Evolutionary conservation across 2,888 invertebrate genomes (phyloP).

Genomic region (Stegana nigrithorax): DNA sequence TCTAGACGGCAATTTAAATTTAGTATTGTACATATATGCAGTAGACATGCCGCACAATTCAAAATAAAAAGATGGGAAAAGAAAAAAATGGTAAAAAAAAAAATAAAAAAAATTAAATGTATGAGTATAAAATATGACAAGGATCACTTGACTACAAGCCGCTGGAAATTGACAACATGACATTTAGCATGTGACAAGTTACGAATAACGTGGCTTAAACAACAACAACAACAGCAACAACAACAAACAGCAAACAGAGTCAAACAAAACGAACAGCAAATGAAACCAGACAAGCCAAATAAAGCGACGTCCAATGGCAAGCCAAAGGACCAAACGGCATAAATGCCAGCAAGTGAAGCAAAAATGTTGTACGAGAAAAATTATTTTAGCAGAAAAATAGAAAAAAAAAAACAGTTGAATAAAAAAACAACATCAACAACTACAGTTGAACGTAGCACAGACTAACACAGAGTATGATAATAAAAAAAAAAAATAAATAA

Average conservation of each 20-base stretch:
- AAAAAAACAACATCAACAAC: not conserved
- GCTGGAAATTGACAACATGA: conserved; percentile 48
- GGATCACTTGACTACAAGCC: conserved; percentile 5
- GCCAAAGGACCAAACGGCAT: not conserved
- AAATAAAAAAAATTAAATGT: not conserved
- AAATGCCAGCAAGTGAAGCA: no score
- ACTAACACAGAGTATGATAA: no score
- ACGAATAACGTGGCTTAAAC: conserved; percentile 49
- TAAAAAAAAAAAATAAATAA: no score
- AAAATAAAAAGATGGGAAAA: not conserved
- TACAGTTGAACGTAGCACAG: no score
- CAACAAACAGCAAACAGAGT: conserved; percentile 31
- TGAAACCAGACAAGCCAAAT: not conserved
- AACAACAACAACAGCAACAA: conserved; percentile 41
- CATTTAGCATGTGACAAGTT: conserved; percentile 50
- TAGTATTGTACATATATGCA: no score
- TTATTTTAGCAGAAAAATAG: conserved; percentile 4
- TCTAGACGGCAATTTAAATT: no score
- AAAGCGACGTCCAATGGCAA: not conserved
- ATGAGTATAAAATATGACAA: conserved; percentile 1
- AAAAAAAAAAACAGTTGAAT: not conserved
- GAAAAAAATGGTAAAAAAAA: not conserved
- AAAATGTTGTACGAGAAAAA: not conserved
- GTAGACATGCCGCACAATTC: no score
- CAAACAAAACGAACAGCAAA: not conserved